Evolutionary conservation across 2,797 vertebrate genomes (phyloP).

Genomic region (Eulemur albifrons): DNA sequence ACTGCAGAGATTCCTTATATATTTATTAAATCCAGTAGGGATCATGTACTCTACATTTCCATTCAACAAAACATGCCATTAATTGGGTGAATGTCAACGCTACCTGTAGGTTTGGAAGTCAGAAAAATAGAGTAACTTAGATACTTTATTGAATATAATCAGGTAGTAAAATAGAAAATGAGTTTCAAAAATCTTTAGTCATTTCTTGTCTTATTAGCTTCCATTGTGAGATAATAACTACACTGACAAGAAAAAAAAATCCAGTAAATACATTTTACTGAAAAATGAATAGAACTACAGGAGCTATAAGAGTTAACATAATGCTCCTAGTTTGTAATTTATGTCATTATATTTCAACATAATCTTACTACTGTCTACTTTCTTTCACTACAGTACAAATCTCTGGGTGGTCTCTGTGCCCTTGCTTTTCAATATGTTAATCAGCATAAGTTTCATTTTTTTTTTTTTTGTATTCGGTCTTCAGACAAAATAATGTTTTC

Average conservation of each 20-base stretch:
- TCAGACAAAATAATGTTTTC: not conserved
- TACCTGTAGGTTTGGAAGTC: conserved; percentile 21
- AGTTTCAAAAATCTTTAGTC: conserved; percentile 30
- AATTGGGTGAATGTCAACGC: not conserved
- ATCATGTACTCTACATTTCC: not conserved
- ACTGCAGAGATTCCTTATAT: not conserved
- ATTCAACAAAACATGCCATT: not conserved
- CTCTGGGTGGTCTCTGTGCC: not conserved
- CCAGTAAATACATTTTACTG: conserved; percentile 55
- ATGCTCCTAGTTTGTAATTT: conserved; percentile 20
- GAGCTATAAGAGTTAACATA: conserved; percentile 19
- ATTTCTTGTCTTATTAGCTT: conserved; percentile 40
- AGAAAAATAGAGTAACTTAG: conserved; percentile 28
- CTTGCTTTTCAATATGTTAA: not conserved
- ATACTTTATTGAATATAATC: conserved; percentile 25
- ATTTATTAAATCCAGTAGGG: not conserved
- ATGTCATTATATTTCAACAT: conserved; percentile 28
- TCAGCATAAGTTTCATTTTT: not conserved
- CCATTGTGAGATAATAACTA: conserved; percentile 23
- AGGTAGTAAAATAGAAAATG: conserved; percentile 46
- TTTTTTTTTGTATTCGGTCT: not conserved
- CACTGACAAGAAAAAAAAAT: not conserved
- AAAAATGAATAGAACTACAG: conserved; percentile 50
- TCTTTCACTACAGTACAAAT: conserved; percentile 25
- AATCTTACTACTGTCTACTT: conserved; percentile 33